Base-by-base conservation (phyloP, 53 echinoderm and acorn worm species). In the Temnopleurus reevesii region DNA sequence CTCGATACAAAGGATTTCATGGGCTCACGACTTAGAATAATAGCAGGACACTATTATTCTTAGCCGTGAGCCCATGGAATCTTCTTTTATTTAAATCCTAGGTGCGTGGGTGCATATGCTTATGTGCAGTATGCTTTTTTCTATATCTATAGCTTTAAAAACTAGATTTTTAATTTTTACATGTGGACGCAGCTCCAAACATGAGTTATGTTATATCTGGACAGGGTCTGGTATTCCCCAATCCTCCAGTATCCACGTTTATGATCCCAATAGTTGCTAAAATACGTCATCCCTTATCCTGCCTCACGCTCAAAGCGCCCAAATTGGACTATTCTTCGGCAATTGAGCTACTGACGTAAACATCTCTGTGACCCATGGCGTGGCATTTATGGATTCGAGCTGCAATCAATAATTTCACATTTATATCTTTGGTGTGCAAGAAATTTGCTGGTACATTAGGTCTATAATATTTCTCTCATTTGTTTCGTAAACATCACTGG, bases 321-420 rank as follows among this genome's bases (percentile, higher is more conserved):
- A 49, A 47, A 49, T 46, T 46, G 18, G 79, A 47, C 79, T 30
- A 79, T 79, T 79, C 46, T 79, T 47, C 28, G n/a, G 7, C n/a
- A 27, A 28, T 2, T 28, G 79, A 47, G 46, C 19, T 49, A 79
- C 10, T 79, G 79, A 79, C 79, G 79, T 49, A 79, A 79, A 46
- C 49, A 18, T 15, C 30, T 1, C 29, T 15, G 25, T 49, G 79
- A 79, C 79, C 79, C 28, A 29, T 29, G n/a, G 5, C 49, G 13
- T 47, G 49, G 49, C 79, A 79, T 47, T 79, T 49, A 49, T 49
- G 49, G 49, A 47, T 23, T 46, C 4, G 30, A 79, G 29, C 46
- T 10, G n/a, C 41, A 71, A 71, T 71, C 71, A 71, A 41, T 41
- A 41, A 71, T 71, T 71, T 71, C 71, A 71, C 71, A 71, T 71